Conservation (phyloP, 2,888 invertebrate genomes). For the Mythimna lalbum region DNA sequence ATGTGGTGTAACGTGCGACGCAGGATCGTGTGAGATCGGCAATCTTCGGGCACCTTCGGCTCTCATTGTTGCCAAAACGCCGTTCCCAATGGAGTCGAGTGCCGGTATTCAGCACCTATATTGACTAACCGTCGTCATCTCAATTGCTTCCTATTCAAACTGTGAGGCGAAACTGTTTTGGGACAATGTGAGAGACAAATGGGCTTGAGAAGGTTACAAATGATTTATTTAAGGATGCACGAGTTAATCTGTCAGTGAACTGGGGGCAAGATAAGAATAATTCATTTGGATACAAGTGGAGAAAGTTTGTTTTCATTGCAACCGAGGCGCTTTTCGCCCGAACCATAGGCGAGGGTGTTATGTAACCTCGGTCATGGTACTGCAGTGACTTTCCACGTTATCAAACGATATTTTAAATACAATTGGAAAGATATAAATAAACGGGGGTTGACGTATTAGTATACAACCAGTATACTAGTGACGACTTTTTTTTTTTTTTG, state of each 20-base stretch:
- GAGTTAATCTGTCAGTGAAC: neutral
- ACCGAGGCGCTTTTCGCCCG: too few species aligned
- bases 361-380: too few species aligned
- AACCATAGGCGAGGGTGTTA: too few species aligned
- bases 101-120: constrained; percentile 49
- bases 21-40: constrained; percentile 33
- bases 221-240: constrained; percentile 32
- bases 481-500: too few species aligned
- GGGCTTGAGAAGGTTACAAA: constrained; percentile 22
- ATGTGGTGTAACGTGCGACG: constrained; percentile 31
- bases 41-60: constrained; percentile 44
- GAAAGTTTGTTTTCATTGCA: too few species aligned
- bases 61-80: constrained; percentile 34
- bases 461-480: too few species aligned
- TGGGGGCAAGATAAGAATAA: neutral
- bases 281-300: too few species aligned
- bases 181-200: constrained; percentile 50
- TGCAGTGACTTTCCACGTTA: too few species aligned
- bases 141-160: constrained; percentile 57
- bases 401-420: too few species aligned
- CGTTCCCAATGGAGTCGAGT: constrained; percentile 45
- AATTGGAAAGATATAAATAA: too few species aligned
- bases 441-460: too few species aligned
- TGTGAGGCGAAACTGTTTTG: constrained; percentile 47
- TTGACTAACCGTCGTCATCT: constrained; percentile 50